Conservation (phyloP, 2,888 invertebrate species). For the Xylocampa areola region DNA sequence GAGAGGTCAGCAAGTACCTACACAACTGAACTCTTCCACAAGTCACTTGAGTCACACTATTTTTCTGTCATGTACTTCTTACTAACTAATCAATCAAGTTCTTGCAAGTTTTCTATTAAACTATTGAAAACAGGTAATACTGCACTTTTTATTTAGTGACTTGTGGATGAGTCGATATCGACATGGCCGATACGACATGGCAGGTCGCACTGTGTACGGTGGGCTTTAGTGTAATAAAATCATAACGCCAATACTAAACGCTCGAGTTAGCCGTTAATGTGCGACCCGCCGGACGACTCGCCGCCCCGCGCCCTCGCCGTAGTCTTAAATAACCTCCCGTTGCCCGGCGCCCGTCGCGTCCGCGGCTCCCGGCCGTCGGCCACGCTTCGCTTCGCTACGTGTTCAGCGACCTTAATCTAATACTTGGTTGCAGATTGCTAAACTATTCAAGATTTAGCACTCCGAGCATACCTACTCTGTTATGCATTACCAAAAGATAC, state of each 20-base stretch:
- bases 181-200: constrained; percentile 12
- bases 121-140: background rate
- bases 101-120: background rate
- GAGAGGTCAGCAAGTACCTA: constrained; percentile 67
- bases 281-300: constrained; percentile 16
- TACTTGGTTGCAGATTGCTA: constrained; percentile 35
- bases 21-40: constrained; percentile 27
- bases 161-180: constrained; percentile 25
- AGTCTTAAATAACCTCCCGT: constrained; percentile 26
- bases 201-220: constrained; percentile 27
- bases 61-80: background rate
- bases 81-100: background rate
- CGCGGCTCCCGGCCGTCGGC: no score
- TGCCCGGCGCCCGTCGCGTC: constrained; percentile 1
- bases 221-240: constrained; percentile 12
- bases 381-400: constrained; percentile 46
- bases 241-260: constrained; percentile 19
- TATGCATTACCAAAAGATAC: constrained; percentile 35
- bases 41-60: constrained; percentile 15
- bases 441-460: constrained; percentile 12
- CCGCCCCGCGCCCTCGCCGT: constrained; percentile 6
- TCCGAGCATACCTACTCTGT: constrained; percentile 17
- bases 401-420: constrained; percentile 34
- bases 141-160: constrained; percentile 9
- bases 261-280: constrained; percentile 25